phyloP scores from a whole-genome alignment of 2,888 invertebrate genomes.

The Dolichopus griseipennis region DNA sequence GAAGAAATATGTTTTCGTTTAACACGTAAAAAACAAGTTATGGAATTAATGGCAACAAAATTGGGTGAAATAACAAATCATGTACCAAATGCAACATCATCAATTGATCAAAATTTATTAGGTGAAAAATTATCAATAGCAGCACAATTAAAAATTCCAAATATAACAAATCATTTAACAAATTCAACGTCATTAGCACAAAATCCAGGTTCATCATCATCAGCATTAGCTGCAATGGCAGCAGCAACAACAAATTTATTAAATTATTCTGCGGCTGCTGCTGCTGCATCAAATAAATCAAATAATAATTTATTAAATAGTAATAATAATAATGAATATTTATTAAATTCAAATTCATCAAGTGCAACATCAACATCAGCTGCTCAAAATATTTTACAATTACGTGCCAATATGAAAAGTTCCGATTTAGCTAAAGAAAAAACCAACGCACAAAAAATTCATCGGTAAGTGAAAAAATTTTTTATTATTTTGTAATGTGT shows the following conservation, averaged over 20 bases:
- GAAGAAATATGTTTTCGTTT: slow-evolving; percentile 69
- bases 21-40: slow-evolving; percentile 58
- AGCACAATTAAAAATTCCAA: slow-evolving; percentile 13
- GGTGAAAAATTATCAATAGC: slow-evolving; percentile 17
- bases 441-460: slow-evolving; percentile 31
- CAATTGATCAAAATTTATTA: slow-evolving; percentile 10
- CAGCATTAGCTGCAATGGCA: background rate
- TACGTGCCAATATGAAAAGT: slow-evolving; percentile 33
- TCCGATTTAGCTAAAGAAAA: slow-evolving; percentile 33
- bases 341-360: slow-evolving; percentile 14
- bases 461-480: slow-evolving; percentile 32
- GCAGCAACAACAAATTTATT: slow-evolving; percentile 9
- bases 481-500: slow-evolving; percentile 8
- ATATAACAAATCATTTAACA: slow-evolving; percentile 20
- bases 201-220: background rate
- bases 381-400: slow-evolving; percentile 30
- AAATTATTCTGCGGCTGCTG: slow-evolving; percentile 4
- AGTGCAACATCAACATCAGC: slow-evolving; percentile 17
- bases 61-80: slow-evolving; percentile 24
- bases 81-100: slow-evolving; percentile 17
- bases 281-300: slow-evolving; percentile 15
- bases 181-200: background rate
- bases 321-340: background rate
- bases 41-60: slow-evolving; percentile 37
- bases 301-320: too few relatives aligned